These are phyloP conservation scores for Clarias batrachus DNA, from an alignment of 2,113 vertebrate species.

Conservation along the genomic window DNA sequence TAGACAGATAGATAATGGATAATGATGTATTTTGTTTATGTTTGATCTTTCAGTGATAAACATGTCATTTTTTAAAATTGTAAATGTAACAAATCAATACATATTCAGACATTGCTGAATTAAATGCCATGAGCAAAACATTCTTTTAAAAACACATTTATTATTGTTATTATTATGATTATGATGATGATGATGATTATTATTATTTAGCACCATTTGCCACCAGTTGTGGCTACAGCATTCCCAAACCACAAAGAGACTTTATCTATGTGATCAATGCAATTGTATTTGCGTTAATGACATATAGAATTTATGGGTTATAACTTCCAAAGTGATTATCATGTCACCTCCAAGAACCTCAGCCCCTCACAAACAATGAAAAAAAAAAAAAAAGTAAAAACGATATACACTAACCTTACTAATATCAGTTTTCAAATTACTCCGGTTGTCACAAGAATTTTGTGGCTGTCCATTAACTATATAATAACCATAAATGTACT, in stretches of 20 bases:
- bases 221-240: neutral
- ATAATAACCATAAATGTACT: neutral
- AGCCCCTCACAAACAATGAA: neutral
- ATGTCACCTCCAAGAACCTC: neutral
- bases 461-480: neutral
- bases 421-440: neutral
- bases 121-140: neutral
- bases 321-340: neutral
- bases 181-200: too few relatives aligned
- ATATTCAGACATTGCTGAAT: neutral
- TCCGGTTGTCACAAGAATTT: constrained; percentile 7
- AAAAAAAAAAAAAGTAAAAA: neutral
- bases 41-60: neutral
- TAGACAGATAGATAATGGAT: neutral
- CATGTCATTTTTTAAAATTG: neutral
- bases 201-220: neutral
- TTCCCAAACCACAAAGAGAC: neutral
- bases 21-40: neutral
- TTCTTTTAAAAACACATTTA: neutral
- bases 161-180: neutral
- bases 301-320: neutral
- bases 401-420: neutral
- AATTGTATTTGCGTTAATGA: neutral
- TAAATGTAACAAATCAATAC: neutral
- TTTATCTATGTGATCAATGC: neutral